Percentiles rank a stretch among this genome's conserved stretches.
Conservation (phyloP, 2,888 invertebrate species). For the Polietes domitor region DNA sequence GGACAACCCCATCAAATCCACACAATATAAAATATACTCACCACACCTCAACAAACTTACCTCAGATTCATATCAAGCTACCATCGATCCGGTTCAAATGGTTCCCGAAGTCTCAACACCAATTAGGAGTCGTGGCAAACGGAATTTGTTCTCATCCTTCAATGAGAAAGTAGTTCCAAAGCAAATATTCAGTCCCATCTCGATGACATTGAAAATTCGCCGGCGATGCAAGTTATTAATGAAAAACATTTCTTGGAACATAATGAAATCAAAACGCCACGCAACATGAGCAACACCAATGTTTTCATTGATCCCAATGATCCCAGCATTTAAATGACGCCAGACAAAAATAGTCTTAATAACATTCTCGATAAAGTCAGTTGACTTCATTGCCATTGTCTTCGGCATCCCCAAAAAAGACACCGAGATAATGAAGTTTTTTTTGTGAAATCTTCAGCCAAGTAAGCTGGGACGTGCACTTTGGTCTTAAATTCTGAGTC, state of each 20-base stretch:
- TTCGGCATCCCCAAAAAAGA: conserved; percentile 58
- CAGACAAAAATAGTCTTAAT: conserved; percentile 62
- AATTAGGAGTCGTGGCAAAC: conserved; percentile 33
- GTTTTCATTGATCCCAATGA: conserved; percentile 73
- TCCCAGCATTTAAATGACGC: conserved; percentile 69
- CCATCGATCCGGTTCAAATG: background rate
- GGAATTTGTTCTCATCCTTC: too few species aligned
- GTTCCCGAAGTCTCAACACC: conserved; percentile 37
- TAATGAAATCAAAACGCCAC: conserved; percentile 46
- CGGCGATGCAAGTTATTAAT: conserved; percentile 76
- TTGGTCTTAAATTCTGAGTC: conserved; percentile 74
- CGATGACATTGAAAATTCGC: conserved; percentile 58
- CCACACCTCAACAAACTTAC: conserved; percentile 22
- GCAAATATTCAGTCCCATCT: conserved; percentile 73
- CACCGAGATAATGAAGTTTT: conserved; percentile 71
- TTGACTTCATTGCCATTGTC: conserved; percentile 63
- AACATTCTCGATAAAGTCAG: conserved; percentile 74
- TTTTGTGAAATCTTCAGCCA: conserved; percentile 77
- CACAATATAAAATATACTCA: conserved; percentile 21
- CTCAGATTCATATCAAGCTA: background rate
- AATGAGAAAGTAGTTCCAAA: conserved; percentile 73
- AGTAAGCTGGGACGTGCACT: conserved; percentile 75
- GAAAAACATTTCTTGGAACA: conserved; percentile 75
- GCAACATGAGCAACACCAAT: conserved; percentile 50
- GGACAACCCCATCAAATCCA: conserved; percentile 72